Conservation (phyloP, 2,888 invertebrate genomes). For the Cephus pygmeus region DNA sequence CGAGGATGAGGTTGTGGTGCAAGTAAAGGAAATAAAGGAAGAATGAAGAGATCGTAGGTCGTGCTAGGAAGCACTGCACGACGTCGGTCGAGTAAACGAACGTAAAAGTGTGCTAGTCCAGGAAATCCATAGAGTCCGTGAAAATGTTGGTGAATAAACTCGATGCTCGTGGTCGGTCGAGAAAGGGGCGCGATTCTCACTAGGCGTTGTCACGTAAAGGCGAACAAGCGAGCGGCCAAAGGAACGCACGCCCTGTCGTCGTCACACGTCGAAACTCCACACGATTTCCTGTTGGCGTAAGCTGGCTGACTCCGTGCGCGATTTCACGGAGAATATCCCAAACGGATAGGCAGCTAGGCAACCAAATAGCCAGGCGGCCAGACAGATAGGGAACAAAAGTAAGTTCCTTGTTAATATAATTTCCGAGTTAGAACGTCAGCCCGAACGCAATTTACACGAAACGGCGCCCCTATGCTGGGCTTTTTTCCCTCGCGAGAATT, state of each 20-base stretch:
- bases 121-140: background rate
- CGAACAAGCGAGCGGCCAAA: background rate
- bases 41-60: background rate
- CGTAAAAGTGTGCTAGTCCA: background rate
- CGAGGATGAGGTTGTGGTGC: background rate
- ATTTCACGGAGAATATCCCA: background rate
- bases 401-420: background rate
- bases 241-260: background rate
- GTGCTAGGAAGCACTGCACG: background rate
- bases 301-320: background rate
- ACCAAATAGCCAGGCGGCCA: background rate
- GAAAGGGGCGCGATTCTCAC: conserved; percentile 39
- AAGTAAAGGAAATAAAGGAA: background rate
- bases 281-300: background rate
- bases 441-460: conserved; percentile 26
- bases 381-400: background rate
- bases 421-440: conserved; percentile 11
- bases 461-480: conserved; percentile 36
- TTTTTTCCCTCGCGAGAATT: conserved; percentile 29
- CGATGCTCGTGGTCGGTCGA: conserved; percentile 11
- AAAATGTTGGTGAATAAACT: background rate
- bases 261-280: background rate
- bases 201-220: conserved; percentile 51
- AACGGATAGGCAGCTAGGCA: background rate
- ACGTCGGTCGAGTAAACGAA: background rate